Base-by-base conservation (phyloP, 1,140 invertebrate genomes). In the Macrotrachela quadricornifera region DNA sequence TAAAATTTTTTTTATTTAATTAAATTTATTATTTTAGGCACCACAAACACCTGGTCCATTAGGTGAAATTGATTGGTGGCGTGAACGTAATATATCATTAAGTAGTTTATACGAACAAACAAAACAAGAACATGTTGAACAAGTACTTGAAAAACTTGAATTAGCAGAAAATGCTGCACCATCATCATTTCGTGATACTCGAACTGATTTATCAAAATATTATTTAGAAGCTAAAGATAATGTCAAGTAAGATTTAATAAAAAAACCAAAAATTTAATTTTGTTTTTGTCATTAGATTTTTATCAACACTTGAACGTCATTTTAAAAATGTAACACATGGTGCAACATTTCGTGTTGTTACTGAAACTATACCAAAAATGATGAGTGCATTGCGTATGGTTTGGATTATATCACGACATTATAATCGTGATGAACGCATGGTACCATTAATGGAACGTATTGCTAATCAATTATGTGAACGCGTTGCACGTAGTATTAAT, bases 201-300 rank as follows among this genome's bases (percentile, higher is more conserved):
- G 74, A 55, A 62, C 71, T 0, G 77, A 78, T 46, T 65, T 86
- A 0, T 71, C 77, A 51, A 77, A 78, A 46, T 71, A 77, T 58
- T 82, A 80, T 56, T 73, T 76, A n/a, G 72, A 82, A 60, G 80
- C 84, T 1, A 79, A 79, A 59, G 82, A 88, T 59, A 88, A 86
- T 63, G 75, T 80, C 1, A 79, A 51, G 48, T 49, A 41, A 49
- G 15, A 18, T 10, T 41, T 10, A n/a, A n/a, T n/a, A n/a, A n/a
- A n/a, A n/a, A n/a, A n/a, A n/a, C n/a, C n/a, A n/a, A n/a, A n/a
- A n/a, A n/a, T n/a, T n/a, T n/a, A n/a, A n/a, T n/a, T n/a, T 40
- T 10, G 14, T 10, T 40, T 41, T 14, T 10, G n/a, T 38, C n/a
- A n/a, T 4, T 6, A 56, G 83, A 56, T 87, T 87, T 67, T 64